Conservation (phyloP, 2,888 invertebrate species). For the Sinohyriopsis cumingii region DNA sequence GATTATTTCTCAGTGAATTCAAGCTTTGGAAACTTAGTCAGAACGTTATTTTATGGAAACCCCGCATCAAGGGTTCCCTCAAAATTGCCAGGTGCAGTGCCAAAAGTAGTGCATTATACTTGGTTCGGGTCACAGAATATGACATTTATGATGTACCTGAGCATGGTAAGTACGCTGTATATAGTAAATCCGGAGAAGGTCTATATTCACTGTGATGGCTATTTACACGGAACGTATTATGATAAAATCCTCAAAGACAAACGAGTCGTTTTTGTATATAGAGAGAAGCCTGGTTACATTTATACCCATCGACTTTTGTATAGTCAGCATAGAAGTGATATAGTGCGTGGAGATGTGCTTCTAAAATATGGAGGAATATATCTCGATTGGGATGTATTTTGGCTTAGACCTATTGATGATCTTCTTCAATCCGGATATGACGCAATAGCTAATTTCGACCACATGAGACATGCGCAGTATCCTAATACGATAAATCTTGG, state of each 20-base stretch:
- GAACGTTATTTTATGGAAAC: conserved; percentile 52
- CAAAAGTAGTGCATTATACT: conserved; percentile 66
- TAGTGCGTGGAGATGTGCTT: conserved; percentile 65
- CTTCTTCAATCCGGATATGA: conserved; percentile 51
- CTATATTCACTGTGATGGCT: conserved; percentile 61
- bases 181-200: conserved; percentile 60
- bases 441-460: conserved; percentile 63
- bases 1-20: conserved; percentile 51
- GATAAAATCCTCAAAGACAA: conserved; percentile 48
- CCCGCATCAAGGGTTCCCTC: conserved; percentile 30
- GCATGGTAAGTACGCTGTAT: conserved; percentile 59
- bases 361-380: conserved; percentile 69
- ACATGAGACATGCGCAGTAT: conserved; percentile 51
- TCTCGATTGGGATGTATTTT: conserved; percentile 67
- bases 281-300: conserved; percentile 46
- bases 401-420: conserved; percentile 56
- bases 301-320: conserved; percentile 54
- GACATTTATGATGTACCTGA: conserved; percentile 65
- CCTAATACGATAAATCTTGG: conserved; percentile 56
- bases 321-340: conserved; percentile 62
- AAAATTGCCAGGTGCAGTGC: conserved; percentile 46
- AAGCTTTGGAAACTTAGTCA: conserved; percentile 39
- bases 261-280: conserved; percentile 38
- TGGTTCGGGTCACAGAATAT: conserved; percentile 60
- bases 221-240: conserved; percentile 57